phyloP scores from a whole-genome alignment of 1,140 invertebrate species.

The Listronotus bonariensis region DNA sequence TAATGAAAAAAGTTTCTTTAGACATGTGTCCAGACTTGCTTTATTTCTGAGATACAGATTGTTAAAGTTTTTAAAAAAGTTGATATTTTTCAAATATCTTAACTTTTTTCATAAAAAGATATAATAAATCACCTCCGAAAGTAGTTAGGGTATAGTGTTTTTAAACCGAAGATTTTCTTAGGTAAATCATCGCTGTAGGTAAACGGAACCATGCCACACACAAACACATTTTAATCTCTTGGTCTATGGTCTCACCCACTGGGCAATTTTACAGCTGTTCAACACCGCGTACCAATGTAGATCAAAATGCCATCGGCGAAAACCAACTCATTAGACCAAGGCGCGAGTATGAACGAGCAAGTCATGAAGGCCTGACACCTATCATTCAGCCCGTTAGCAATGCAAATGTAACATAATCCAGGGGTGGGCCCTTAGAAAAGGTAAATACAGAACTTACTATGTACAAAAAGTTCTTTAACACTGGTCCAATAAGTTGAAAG shows the following conservation, averaged over 20 bases:
- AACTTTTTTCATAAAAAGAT: too few relatives aligned
- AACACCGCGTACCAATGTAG: constrained; percentile 40
- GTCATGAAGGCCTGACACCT: constrained; percentile 48
- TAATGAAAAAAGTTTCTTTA: too few relatives aligned
- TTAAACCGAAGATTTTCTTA: background rate
- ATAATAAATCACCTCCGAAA: too few relatives aligned
- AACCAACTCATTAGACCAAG: constrained; percentile 42
- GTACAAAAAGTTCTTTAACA: background rate
- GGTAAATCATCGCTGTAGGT: constrained; percentile 3
- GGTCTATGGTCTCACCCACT: constrained; percentile 13
- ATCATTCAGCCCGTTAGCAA: constrained; percentile 51
- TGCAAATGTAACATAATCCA: constrained; percentile 41
- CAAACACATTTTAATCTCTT: constrained; percentile 15
- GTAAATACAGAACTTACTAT: background rate
- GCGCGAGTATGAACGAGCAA: constrained; percentile 40
- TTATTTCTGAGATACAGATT: too few relatives aligned
- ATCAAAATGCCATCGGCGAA: constrained; percentile 31
- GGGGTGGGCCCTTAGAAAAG: background rate
- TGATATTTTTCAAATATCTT: too few relatives aligned
- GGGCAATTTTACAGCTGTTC: constrained; percentile 37
- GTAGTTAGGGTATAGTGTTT: too few relatives aligned
- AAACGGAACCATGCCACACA: constrained; percentile 7
- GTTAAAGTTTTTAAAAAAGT: too few relatives aligned
- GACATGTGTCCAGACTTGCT: too few relatives aligned
- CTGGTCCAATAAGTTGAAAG: background rate